A percentile compares a stretch with the other conserved stretches of the same genome.
These are phyloP conservation scores for Cariama cristata DNA, from an alignment of 2,113 vertebrate species.

Conservation along the genomic window DNA sequence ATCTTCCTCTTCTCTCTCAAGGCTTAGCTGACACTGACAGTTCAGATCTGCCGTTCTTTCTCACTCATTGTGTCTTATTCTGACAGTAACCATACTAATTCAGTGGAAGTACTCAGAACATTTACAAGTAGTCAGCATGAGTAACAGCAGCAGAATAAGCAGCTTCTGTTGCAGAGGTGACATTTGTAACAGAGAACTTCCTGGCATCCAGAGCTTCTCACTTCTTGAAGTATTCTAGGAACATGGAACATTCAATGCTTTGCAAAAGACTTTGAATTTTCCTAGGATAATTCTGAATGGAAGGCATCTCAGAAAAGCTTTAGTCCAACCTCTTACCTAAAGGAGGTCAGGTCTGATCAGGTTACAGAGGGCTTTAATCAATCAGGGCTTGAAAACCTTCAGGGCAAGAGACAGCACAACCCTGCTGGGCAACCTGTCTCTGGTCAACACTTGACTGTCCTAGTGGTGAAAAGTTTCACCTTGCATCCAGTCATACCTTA, in stretches of 20 bases:
- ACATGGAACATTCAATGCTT: not conserved
- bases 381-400: not conserved
- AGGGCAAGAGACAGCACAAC: not conserved
- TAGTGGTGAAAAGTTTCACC: not conserved
- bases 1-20: not conserved
- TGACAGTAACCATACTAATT: not conserved
- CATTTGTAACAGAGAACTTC: not conserved
- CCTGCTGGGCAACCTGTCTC: not conserved
- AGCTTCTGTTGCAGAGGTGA: not conserved
- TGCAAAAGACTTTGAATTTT: not conserved
- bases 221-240: not conserved
- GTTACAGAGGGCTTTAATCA: not conserved
- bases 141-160: not conserved
- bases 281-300: not conserved
- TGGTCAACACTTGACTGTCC: not conserved
- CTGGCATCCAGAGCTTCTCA: not conserved
- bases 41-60: not conserved
- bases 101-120: not conserved
- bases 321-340: not conserved
- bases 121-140: not conserved
- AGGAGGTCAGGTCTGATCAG: not conserved
- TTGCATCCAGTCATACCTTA: not conserved
- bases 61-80: not conserved
- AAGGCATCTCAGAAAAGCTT: not conserved
- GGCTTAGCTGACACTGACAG: not conserved